Base-by-base conservation (phyloP, 2,888 invertebrate species). In the Acanthacorydalis orientalis region DNA sequence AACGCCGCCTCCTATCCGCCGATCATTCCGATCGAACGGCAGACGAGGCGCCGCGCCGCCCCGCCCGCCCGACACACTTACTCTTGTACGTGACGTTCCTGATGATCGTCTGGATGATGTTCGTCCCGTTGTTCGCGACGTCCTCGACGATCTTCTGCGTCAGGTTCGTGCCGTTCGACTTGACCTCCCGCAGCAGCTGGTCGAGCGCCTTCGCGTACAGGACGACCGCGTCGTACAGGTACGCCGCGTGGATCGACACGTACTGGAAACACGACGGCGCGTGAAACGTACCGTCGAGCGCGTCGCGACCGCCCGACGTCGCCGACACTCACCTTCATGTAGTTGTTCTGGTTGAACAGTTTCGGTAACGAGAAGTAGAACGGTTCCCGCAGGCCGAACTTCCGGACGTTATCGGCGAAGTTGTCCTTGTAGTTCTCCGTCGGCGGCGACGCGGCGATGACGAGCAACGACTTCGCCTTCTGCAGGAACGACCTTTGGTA, bases 211-310 rank as follows among this genome's bases (percentile, higher is more conserved):
- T 75, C 16, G 93, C 92, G 64, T 96, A 97, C 33, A 96, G 70
- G 62, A 80, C 80, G 37, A 96, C 87, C 1, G 96, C 89, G 68
- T 97, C 96, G 65, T 95, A 96, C 54, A 92, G 73, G 67, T 95
- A 91, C 40, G 90, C 91, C 49, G 95, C 95, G 63, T 89, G 89
- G 55, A 92, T 84, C 38, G 86, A 83, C 41, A 91, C 83, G 64
- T 82, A 85, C 84, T 88, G 70, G 51, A 50, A 55, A 53, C 48
- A 57, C 51, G 52, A 16, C 46, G 44, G 41, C 44, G 11, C 7
- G 14, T 10, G 14, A 44, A 31, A 23, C 12, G 15, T 44, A 33
- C 14, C 11, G 16, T n/a, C 12, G 31, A 9, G 6, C 23, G 23
- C 3, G 3, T 6, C 23, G 23, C 23, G 23, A 23, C 23, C 23